phyloP scores from a whole-genome alignment of 2,113 vertebrate genomes.

The Corythoichthys haematopterus region DNA sequence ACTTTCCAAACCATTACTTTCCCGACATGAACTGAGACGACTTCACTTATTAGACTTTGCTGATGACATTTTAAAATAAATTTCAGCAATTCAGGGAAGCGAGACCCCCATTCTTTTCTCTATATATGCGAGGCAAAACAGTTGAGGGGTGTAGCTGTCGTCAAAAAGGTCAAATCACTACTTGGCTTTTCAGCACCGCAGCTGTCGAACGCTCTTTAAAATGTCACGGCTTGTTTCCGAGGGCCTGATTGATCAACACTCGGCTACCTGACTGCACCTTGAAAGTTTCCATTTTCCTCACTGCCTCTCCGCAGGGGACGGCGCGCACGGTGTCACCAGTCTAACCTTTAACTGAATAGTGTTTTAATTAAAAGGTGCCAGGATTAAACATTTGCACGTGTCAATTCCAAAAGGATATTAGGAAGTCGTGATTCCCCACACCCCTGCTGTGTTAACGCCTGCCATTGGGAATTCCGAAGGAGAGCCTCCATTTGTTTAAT shows the following conservation, averaged over 20 bases:
- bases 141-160: background rate
- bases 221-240: background rate
- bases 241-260: background rate
- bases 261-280: background rate
- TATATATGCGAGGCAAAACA: background rate
- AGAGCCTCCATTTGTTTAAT: constrained; percentile 40
- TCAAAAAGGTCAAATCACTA: background rate
- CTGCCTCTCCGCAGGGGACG: background rate
- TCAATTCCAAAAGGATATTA: constrained; percentile 45
- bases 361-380: background rate
- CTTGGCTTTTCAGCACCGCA: background rate
- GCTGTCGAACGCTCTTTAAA: background rate
- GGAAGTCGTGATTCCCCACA: constrained; percentile 28
- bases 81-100: background rate
- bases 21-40: background rate
- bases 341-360: constrained; percentile 25
- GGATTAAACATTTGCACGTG: constrained; percentile 13
- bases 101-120: background rate
- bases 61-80: background rate
- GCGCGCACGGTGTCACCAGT: background rate
- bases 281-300: background rate
- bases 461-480: constrained; percentile 7
- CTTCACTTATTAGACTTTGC: background rate
- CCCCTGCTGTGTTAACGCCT: constrained; percentile 16
- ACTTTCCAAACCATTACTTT: background rate